These are phyloP conservation scores for Fabriciana adippe DNA, from an alignment of 2,888 invertebrate species.

Conservation along the genomic window DNA sequence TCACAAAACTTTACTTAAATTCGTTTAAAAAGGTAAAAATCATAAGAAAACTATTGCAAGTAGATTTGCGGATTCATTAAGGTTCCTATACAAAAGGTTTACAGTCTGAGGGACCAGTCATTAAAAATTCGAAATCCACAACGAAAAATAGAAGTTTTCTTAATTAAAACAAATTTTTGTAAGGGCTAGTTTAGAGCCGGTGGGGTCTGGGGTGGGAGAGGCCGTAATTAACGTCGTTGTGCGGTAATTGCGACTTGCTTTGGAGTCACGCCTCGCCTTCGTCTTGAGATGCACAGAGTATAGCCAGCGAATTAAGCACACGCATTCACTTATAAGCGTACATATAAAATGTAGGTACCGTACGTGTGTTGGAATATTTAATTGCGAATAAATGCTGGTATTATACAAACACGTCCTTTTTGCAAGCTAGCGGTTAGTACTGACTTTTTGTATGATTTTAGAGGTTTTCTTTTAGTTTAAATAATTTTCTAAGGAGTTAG, in stretches of 20 bases:
- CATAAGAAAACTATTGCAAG: constrained; percentile 36
- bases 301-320: constrained; percentile 27
- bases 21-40: constrained; percentile 28
- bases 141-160: constrained; percentile 57
- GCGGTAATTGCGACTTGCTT: constrained; percentile 72
- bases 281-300: constrained; percentile 27
- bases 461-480: too few species aligned
- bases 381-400: constrained; percentile 17
- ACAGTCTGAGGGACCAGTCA: constrained; percentile 42
- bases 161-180: constrained; percentile 71
- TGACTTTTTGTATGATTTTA: too few species aligned
- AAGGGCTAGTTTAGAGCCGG: constrained; percentile 68
- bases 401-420: too few species aligned
- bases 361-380: constrained; percentile 10
- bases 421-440: too few species aligned
- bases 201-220: constrained; percentile 34
- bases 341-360: neutral
- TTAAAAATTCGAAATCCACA: constrained; percentile 45
- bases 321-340: constrained; percentile 12
- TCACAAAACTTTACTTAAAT: constrained; percentile 19
- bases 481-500: too few species aligned
- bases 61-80: constrained; percentile 36
- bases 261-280: constrained; percentile 40
- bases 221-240: constrained; percentile 73
- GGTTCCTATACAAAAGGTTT: constrained; percentile 36